Base-by-base conservation (phyloP, 2,113 vertebrate genomes). In the Brachypteracias leptosomus region DNA sequence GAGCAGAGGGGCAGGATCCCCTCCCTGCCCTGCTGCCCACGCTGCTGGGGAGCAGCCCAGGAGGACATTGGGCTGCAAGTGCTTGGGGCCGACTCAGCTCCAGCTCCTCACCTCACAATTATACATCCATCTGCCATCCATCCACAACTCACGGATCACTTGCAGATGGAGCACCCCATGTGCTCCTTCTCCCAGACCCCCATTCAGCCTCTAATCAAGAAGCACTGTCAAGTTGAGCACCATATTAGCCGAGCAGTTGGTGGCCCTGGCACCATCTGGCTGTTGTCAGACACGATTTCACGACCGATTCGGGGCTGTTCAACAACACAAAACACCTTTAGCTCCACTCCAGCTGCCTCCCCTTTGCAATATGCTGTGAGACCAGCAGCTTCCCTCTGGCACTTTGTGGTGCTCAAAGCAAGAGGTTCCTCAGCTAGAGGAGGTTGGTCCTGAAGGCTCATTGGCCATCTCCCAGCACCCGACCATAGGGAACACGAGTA, bases 151-250 rank as follows among this genome's bases (percentile, higher is more conserved):
- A 3, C 0, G 22, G 47, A 10, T 29, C 1, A 0, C 19, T 35
- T 18, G 16, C 1, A 8, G 29, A 8, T 0, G 0, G 61, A 57
- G 33, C 46, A n/a, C 5, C 2, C 4, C 0, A 0, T 4, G 51
- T 10, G 11, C 7, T 91, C 46, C 65, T 74, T 24, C 70, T 90
- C 62, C 33, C 67, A 79, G 35, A 59, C 2, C 15, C n/a, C 13
- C 24, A 13, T 19, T 51, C 81, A 76, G 8, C 46, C 61, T 57
- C 52, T 0, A 2, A 1, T 16, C 78, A 33, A 52, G 52, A 72
- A 36, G 26, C 42, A 21, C 26, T 10, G 1, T 12, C 15, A 14
- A 16, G 61, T 29, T n/a, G 46, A 51, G 11, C 26, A 28, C 13
- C 8, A 3, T 8, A 14, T 10, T 55, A 35, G 65, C 58, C 4